These are phyloP conservation scores for Anguilla megastoma DNA, from an alignment of 2,797 vertebrate species.

Conservation along the genomic window DNA sequence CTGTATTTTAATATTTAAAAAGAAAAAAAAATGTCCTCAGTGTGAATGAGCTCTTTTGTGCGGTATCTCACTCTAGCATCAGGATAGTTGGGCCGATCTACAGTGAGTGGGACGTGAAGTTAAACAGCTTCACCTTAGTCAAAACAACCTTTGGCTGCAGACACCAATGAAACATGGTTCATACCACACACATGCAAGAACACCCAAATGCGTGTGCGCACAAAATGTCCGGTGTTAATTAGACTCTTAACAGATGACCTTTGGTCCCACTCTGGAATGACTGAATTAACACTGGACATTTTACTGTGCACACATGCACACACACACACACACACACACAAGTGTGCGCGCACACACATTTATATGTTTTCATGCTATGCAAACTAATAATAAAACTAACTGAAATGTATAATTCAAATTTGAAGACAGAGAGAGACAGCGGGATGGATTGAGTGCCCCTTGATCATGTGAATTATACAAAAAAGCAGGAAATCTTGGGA, in stretches of 20 bases:
- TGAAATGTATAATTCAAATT: neutral
- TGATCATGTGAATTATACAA: neutral
- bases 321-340: too few species aligned
- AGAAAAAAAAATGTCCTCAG: neutral
- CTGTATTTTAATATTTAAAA: neutral
- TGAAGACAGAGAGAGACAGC: neutral
- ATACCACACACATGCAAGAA: neutral
- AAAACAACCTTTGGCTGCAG: neutral
- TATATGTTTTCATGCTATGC: too few species aligned
- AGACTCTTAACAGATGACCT: too few species aligned
- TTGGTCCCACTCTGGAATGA: too few species aligned
- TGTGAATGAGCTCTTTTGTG: neutral
- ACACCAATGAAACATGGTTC: neutral
- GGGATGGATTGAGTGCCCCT: neutral
- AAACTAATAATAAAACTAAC: neutral
- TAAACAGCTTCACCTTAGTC: neutral
- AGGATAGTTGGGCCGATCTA: neutral
- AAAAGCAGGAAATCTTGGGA: neutral
- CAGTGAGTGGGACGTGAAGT: neutral
- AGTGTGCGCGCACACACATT: too few species aligned
- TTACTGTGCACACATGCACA: too few species aligned
- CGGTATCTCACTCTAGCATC: too few species aligned
- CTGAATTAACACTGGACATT: too few species aligned
- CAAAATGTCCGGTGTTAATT: too few species aligned
- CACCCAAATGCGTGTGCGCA: neutral